Evolutionary conservation across 2,797 vertebrate species (phyloP).

Genomic region (Cyclura pinguis): DNA sequence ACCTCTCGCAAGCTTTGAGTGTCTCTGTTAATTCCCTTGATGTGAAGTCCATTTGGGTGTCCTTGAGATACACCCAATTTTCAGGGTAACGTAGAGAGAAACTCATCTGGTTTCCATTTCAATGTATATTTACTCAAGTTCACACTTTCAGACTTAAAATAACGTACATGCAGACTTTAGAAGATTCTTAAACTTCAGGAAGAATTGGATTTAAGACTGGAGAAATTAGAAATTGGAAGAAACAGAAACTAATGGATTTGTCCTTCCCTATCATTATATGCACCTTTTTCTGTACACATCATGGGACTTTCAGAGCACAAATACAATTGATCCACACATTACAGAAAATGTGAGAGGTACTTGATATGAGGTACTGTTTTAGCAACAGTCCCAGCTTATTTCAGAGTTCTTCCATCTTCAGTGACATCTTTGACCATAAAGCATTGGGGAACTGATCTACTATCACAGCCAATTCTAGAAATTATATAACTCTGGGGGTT

Average conservation of each 20-base stretch:
- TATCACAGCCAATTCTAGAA: neutral
- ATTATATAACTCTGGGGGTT: neutral
- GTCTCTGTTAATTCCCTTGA: too few species aligned
- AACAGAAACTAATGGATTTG: too few species aligned
- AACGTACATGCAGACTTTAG: too few species aligned
- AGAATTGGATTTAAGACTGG: too few species aligned
- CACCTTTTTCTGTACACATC: neutral
- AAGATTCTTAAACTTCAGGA: too few species aligned
- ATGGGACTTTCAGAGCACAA: neutral
- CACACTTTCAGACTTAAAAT: neutral
- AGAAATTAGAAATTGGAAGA: too few species aligned
- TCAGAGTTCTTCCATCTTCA: neutral
- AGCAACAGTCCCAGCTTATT: neutral
- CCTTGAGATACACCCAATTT: too few species aligned
- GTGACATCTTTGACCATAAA: neutral
- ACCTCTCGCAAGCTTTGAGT: too few species aligned
- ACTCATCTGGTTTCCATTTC: neutral
- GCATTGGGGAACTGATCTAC: neutral
- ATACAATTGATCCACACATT: neutral
- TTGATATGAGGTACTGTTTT: neutral
- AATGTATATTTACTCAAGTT: neutral
- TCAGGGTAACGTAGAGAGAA: too few species aligned
- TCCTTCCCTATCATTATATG: too few species aligned
- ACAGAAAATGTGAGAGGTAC: neutral
- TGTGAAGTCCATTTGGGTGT: too few species aligned